A percentile compares a stretch with the other conserved stretches of the same genome.
phyloP scores from a whole-genome alignment of 2,888 invertebrate species.

The Vanessa cardui region DNA sequence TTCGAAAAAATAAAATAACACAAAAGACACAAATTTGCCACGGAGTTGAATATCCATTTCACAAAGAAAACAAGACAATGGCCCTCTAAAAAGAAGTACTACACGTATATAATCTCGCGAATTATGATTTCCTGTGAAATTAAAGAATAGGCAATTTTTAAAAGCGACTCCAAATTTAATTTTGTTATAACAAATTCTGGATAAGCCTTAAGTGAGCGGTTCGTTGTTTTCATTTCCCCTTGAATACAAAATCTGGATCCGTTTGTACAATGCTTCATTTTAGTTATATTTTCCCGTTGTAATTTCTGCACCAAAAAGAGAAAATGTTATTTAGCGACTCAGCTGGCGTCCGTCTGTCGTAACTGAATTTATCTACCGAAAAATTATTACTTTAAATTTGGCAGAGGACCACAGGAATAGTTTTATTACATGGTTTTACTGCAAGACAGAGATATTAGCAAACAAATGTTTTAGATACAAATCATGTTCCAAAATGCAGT shows the following conservation, averaged over 20 bases:
- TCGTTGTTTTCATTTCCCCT: slow-evolving; percentile 17
- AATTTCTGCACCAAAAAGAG: slow-evolving; percentile 20
- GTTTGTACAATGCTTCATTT: slow-evolving; percentile 26
- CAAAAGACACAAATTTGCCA: slow-evolving; percentile 4
- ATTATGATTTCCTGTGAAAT: slow-evolving; percentile 13
- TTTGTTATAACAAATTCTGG: slow-evolving; percentile 27
- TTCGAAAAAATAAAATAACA: neutral
- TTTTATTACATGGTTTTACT: neutral
- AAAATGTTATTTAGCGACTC: slow-evolving; percentile 16
- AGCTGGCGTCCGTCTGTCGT: slow-evolving; percentile 3
- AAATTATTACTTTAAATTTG: slow-evolving; percentile 14
- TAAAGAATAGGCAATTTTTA: slow-evolving; percentile 25
- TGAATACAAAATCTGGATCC: slow-evolving; percentile 25
- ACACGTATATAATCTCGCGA: neutral
- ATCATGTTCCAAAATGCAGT: neutral
- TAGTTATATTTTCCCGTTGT: slow-evolving; percentile 28
- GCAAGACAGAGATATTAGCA: neutral
- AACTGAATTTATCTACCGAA: slow-evolving; percentile 15
- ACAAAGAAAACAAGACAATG: slow-evolving; percentile 2
- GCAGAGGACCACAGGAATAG: neutral
- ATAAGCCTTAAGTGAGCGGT: slow-evolving; percentile 12
- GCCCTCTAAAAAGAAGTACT: neutral
- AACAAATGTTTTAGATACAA: neutral
- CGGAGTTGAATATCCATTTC: neutral
- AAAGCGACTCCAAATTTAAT: slow-evolving; percentile 26